These are phyloP conservation scores for Brachionus calyciflorus DNA, from an alignment of 1,140 invertebrate species.

Conservation along the genomic window DNA sequence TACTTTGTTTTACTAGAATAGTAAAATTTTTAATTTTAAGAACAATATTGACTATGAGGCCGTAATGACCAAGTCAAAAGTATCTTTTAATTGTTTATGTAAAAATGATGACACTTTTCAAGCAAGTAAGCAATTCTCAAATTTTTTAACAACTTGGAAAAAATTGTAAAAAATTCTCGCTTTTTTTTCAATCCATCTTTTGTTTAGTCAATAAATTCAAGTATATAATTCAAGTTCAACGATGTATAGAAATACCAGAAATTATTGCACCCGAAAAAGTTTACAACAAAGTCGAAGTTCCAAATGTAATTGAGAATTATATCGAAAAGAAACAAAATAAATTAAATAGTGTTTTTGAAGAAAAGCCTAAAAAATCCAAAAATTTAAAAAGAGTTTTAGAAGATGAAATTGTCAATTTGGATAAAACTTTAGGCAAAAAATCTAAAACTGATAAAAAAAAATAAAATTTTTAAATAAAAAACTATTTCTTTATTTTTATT, in stretches of 20 bases:
- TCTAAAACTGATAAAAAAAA: conserved; percentile 10
- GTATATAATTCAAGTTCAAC: conserved; percentile 14
- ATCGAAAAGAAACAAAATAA: not conserved
- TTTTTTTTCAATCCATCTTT: not conserved
- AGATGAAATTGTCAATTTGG: not conserved
- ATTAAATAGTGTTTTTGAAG: no score
- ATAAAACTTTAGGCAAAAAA: conserved; percentile 30
- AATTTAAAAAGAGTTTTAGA: not conserved
- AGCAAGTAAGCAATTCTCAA: not conserved
- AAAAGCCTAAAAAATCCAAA: not conserved
- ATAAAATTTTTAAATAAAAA: conserved; percentile 14
- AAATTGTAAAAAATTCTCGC: no score
- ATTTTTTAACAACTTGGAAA: no score
- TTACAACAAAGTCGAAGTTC: not conserved
- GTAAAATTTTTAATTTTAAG: not conserved
- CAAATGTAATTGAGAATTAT: conserved; percentile 4
- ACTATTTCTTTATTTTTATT: not conserved
- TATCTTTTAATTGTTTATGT: not conserved
- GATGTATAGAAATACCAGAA: conserved; percentile 29
- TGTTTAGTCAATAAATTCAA: conserved; percentile 27
- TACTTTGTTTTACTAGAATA: not conserved
- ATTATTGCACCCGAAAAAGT: not conserved
- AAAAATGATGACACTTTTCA: conserved; percentile 8
- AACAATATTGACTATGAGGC: conserved; percentile 17
- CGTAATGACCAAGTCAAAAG: conserved; percentile 5